Percentiles rank a stretch among this genome's conserved stretches.
phyloP scores from a whole-genome alignment of 1,140 invertebrate species.

The Halesus radiatus region DNA sequence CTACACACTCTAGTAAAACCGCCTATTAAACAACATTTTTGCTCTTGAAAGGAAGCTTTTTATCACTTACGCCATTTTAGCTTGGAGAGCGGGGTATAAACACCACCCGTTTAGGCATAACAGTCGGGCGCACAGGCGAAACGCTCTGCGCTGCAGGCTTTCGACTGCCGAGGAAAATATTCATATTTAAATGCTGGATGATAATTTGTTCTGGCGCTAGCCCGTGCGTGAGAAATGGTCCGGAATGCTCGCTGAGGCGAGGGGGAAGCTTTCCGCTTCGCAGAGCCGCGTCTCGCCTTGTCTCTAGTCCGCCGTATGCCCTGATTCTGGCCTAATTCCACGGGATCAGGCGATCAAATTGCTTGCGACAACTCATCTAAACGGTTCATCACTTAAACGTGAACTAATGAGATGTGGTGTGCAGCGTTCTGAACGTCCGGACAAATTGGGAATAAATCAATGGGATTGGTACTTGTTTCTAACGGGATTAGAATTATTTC shows the following conservation, averaged over 20 bases:
- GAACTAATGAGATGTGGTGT: no score
- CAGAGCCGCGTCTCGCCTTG: conserved; percentile 16
- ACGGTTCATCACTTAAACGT: no score
- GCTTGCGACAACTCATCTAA: not conserved
- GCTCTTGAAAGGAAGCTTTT: no score
- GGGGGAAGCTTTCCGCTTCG: conserved; percentile 14
- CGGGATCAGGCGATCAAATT: conserved; percentile 24
- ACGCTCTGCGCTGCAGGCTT: conserved; percentile 8
- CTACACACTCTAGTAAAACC: no score
- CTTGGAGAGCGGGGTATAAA: not conserved
- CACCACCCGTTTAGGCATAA: conserved; percentile 7
- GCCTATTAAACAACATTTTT: no score
- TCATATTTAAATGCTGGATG: conserved; percentile 51
- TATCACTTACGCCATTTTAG: no score
- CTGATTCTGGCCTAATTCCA: not conserved
- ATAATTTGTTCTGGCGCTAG: conserved; percentile 37
- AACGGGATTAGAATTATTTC: no score
- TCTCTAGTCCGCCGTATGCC: conserved; percentile 22
- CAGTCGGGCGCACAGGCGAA: not conserved
- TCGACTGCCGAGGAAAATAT: conserved; percentile 33
- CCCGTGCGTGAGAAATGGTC: conserved; percentile 48
- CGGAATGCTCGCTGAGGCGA: conserved; percentile 45
- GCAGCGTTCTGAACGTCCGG: no score
- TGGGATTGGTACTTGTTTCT: no score
- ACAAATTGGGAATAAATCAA: no score